Base-by-base conservation (phyloP, 2,797 vertebrate genomes). In the Galago senegalensis region DNA sequence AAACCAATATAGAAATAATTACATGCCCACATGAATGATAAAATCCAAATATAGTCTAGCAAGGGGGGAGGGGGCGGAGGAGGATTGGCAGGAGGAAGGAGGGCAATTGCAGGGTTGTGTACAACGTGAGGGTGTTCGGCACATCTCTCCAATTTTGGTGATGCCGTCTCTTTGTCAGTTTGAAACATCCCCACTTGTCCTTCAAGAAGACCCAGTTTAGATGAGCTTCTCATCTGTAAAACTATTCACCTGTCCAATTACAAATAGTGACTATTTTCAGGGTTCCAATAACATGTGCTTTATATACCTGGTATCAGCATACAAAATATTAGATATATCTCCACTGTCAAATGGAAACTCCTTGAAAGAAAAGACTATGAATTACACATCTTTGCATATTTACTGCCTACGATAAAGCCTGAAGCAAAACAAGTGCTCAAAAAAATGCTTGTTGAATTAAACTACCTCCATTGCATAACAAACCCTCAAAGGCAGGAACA, bases 381-480 rank as follows among this genome's bases (percentile, higher is more conserved):
- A 89, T 73, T 69, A 69, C 4, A 81, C 12, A 91, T 56, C 40
- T 43, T 88, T 69, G 46, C 88, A 37, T 93, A 53, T 14, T 95
- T 84, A 70, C 43, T 89, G 58, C 17, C 63, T 89, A 60, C 91
- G 58, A 91, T 40, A 93, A 93, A 96, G 43, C 49, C 49, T 56
- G n/a, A 40, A 31, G 75, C 58, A 93, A 95, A 93, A 89, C 37
- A 87, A 89, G 75, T 7, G 10, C 70, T 94, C 21, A 49, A 70
- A 85, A 49, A 65, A 89, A 56, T 14, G 63, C 73, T 53, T 86
- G 37, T 8, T 88, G 67, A 90, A 79, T 90, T 56, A 82, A 93
- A 65, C 43, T 93, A 25, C 67, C 69, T 88, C 79, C 29, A 40
- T 81, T 65, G 40, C 10, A 18, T 17, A 87, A 63, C 2, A 85